phyloP scores from a whole-genome alignment of 2,888 invertebrate genomes.

The Melitaea athalia region DNA sequence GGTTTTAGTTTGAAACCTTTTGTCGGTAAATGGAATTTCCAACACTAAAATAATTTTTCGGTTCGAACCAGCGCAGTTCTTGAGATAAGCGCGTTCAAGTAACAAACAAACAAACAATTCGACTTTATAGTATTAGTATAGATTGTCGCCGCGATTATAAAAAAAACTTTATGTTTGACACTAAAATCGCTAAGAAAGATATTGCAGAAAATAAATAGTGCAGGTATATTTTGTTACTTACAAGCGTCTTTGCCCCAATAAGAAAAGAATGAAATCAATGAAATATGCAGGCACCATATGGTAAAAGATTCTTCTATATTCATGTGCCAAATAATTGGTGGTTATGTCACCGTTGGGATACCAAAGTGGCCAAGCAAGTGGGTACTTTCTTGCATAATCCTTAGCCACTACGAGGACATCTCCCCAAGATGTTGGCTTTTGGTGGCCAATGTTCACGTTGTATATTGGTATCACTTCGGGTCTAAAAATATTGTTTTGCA shows the following conservation, averaged over 20 bases:
- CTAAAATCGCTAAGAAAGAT: no score
- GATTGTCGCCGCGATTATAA: no score
- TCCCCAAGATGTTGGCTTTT: slow-evolving; percentile 92
- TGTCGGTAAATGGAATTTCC: no score
- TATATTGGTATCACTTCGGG: slow-evolving; percentile 88
- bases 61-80: no score
- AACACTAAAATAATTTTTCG: no score
- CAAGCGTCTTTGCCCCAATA: slow-evolving; percentile 90
- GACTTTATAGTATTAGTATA: no score
- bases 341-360: slow-evolving; percentile 91
- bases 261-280: slow-evolving; percentile 88
- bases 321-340: slow-evolving; percentile 84
- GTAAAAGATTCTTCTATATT: slow-evolving; percentile 85
- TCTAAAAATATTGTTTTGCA: slow-evolving; percentile 60
- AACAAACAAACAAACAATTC: no score
- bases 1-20: no score
- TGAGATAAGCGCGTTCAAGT: no score
- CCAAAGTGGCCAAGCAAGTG: slow-evolving; percentile 92
- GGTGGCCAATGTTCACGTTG: slow-evolving; percentile 93
- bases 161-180: no score
- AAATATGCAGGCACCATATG: slow-evolving; percentile 91
- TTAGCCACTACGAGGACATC: slow-evolving; percentile 88
- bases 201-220: no score
- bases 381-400: slow-evolving; percentile 85
- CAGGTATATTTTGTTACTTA: slow-evolving; percentile 79